Base-by-base conservation (phyloP, 2,797 vertebrate genomes). In the Sparus aurata region DNA sequence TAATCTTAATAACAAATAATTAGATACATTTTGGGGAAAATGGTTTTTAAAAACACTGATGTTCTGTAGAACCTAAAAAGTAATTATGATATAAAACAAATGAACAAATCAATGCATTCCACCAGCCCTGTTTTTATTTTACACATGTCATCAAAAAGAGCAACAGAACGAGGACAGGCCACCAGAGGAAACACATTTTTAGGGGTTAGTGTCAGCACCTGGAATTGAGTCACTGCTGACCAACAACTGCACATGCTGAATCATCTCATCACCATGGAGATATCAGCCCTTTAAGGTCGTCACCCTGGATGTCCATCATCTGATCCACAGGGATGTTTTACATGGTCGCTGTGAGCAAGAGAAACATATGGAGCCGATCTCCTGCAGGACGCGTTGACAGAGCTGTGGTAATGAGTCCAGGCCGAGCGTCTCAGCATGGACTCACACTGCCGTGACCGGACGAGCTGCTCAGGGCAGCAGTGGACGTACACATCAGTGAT, bases 131-230 rank as follows among this genome's bases (percentile, higher is more conserved):
- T 34, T 34, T 1, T 7, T 34, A 34, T 34, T 34, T 34, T 34
- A 34, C 30, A 34, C 30, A 34, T 8, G 34, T 34, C 30, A 8
- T 34, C 30, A 34, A 8, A 34, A 34, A 16, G 18, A 63, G 5
- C 3, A 12, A 54, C 46, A 52, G 20, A 74, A 52, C 1, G 27
- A 78, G 73, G 74, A 63, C 83, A 70, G 7, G 12, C 38, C 73
- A 74, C 59, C 77, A 66, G 77, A 78, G 75, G 61, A 83, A 70
- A 77, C 60, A 61, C 25, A 45, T 69, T 64, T 18, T 78, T 30
- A 3, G 17, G n/a, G 34, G 38, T 59, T 20, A 41, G 73, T 43
- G 3, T 55, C 68, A 50, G 41, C 75, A 82, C 23, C 86, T 82
- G 84, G 59, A 53, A 54, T 10, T 64, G 60, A 73, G 61, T 79